Evolutionary conservation across 37 sponge, comb jelly and placozoan genomes (phyloP).

Genomic region (Geodia barretti): DNA sequence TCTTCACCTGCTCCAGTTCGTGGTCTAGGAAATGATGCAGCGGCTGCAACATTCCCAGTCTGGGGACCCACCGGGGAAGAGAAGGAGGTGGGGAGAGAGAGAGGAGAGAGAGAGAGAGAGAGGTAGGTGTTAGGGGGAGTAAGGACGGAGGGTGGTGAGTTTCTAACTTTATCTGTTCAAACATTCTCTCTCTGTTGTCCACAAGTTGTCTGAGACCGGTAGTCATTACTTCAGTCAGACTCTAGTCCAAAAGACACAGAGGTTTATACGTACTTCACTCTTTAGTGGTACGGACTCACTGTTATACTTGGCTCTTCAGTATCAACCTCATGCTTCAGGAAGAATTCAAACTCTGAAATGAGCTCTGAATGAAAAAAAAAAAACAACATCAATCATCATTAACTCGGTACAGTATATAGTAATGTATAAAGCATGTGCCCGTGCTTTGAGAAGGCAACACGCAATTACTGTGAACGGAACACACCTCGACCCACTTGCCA

Average conservation of each 20-base stretch:
- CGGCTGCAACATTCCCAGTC: constrained; percentile 64
- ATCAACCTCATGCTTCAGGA: constrained; percentile 30
- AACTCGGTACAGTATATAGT: no score
- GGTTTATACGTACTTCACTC: not conserved
- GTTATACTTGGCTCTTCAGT: not conserved
- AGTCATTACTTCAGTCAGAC: constrained; percentile 45
- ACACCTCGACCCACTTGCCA: no score
- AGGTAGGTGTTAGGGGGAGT: not conserved
- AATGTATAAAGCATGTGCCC: no score
- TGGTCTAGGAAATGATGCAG: constrained; percentile 46
- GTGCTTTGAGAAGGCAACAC: no score
- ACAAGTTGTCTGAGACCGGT: constrained; percentile 54
- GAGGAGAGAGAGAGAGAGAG: not conserved
- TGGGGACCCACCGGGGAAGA: no score
- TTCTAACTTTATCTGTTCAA: constrained; percentile 78
- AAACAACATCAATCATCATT: no score
- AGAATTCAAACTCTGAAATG: constrained; percentile 55
- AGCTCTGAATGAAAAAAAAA: constrained; percentile 32
- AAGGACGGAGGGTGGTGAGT: not conserved
- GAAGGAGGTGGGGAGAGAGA: constrained; percentile 6
- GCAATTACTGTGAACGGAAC: no score
- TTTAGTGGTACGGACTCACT: not conserved
- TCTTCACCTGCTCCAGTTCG: constrained; percentile 49
- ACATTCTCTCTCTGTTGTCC: constrained; percentile 72
- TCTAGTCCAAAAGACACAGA: constrained; percentile 16